These are phyloP conservation scores for Oncopeltus fasciatus DNA, from an alignment of 1,140 invertebrate genomes.

Conservation along the genomic window DNA sequence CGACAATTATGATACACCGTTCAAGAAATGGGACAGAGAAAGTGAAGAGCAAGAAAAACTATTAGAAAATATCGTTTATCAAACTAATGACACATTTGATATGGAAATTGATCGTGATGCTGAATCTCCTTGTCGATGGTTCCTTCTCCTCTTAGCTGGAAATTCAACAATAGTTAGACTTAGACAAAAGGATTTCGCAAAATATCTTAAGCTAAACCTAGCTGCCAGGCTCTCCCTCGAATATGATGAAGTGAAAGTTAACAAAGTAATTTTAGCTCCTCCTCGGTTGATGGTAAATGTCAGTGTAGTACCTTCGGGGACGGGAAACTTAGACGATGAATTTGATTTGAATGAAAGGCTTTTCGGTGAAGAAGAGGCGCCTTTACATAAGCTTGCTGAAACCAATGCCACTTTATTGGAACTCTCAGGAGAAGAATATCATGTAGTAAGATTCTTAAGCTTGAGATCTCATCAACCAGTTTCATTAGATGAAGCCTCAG, in stretches of 20 bases:
- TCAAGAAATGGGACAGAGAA: conserved; percentile 24
- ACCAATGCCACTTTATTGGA: conserved; percentile 29
- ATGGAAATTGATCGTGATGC: neutral
- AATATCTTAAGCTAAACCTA: conserved; percentile 29
- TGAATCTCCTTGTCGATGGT: conserved; percentile 21
- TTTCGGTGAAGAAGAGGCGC: conserved; percentile 25
- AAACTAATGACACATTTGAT: conserved; percentile 1
- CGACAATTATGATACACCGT: conserved; percentile 21
- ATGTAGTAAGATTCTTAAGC: conserved; percentile 25
- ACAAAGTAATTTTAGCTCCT: conserved; percentile 27
- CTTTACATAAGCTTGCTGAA: conserved; percentile 27
- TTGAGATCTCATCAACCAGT: conserved; percentile 24
- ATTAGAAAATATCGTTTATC: conserved; percentile 23
- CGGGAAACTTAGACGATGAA: conserved; percentile 23
- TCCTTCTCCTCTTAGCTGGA: conserved; percentile 26
- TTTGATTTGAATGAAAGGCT: conserved; percentile 23
- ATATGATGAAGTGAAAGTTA: conserved; percentile 28
- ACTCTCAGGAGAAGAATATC: conserved; percentile 30
- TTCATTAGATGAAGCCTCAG: conserved; percentile 19
- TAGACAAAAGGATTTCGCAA: conserved; percentile 28
- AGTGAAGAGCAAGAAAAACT: conserved; percentile 25
- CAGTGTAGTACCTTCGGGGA: conserved; percentile 23
- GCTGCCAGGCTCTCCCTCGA: conserved; percentile 29
- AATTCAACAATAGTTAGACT: conserved; percentile 28
- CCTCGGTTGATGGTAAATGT: conserved; percentile 28